Evolutionary conservation across 2,888 invertebrate genomes (phyloP), one percentile per base, ranked within the genome.

Genomic region (Drosophila quasianomalipes): DNA sequence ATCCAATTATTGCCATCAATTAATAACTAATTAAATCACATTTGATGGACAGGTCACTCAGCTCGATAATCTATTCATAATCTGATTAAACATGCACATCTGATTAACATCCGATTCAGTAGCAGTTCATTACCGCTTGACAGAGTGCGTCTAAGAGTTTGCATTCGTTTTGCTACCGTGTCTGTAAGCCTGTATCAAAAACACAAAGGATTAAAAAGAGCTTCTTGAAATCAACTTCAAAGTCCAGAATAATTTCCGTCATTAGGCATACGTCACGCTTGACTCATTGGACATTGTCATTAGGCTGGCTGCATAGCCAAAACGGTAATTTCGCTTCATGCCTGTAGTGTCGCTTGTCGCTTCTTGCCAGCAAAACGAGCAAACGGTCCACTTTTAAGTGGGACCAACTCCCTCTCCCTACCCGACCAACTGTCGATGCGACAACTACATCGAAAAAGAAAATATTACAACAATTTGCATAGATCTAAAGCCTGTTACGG

Each of bases 391-490:
- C 75, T 83, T 85, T 83, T 71, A 83, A 74, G 83, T 86, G 73
- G 62, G 16, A 9, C 47, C 41, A 41, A n/a, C 41, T 22, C 19
- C 33, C 22, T 4, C 26, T 16, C 10, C 33, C 22, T 9, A 16
- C 12, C 19, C 10, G 5, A 0, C 33, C 49, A 31, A 41, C 35
- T 67, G 47, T 33, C 35, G 57, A 12, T n/a, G 9, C 31, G 28
- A 14, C 82, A 74, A 49, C 65, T 51, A 35, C 70, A 76, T 64
- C 19, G 47, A 69, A 44, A 44, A 53, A 31, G 61, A 52, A 85
- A 89, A 89, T 85, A 85, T 89, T 91, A 79, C 90, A 85, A 89
- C 91, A 82, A 85, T 85, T 85, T 85, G 85, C 85, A 85, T 85
- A 76, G 65, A 58, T 62, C 73, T 51, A 35, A 83, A 81, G 90